These are phyloP conservation scores for Chrysolophus pictus DNA, from an alignment of 2,797 vertebrate species.

Conservation along the genomic window DNA sequence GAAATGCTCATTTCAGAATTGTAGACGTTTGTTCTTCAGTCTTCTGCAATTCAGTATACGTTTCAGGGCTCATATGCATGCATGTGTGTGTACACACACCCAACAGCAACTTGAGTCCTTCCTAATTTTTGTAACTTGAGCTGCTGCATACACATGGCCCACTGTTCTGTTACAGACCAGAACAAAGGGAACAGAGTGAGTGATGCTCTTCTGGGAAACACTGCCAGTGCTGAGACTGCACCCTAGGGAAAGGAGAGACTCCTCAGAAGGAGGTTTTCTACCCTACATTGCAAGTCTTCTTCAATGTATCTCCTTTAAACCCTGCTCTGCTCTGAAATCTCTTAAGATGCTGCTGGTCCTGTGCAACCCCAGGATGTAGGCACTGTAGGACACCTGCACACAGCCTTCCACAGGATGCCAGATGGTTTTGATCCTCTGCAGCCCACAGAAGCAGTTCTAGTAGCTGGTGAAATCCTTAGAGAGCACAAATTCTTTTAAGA, in stretches of 20 bases:
- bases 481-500: not conserved
- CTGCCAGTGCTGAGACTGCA: not conserved
- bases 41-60: not conserved
- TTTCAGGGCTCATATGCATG: not conserved
- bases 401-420: not conserved
- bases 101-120: not conserved
- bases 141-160: accelerated
- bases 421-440: not conserved
- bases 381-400: not conserved
- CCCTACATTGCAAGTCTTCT: not conserved
- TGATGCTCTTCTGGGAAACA: not conserved
- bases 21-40: not conserved
- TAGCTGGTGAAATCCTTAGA: not conserved
- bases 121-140: not conserved
- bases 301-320: not conserved
- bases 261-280: not conserved
- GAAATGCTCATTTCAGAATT: not conserved
- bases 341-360: not conserved
- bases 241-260: not conserved
- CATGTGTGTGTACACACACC: not conserved
- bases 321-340: not conserved
- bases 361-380: not conserved
- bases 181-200: not conserved
- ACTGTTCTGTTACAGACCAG: not conserved
- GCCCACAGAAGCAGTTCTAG: conserved; percentile 25